These are phyloP conservation scores for Cyphomyrus plagiostoma DNA, from an alignment of 2,113 vertebrate genomes.

Conservation along the genomic window DNA sequence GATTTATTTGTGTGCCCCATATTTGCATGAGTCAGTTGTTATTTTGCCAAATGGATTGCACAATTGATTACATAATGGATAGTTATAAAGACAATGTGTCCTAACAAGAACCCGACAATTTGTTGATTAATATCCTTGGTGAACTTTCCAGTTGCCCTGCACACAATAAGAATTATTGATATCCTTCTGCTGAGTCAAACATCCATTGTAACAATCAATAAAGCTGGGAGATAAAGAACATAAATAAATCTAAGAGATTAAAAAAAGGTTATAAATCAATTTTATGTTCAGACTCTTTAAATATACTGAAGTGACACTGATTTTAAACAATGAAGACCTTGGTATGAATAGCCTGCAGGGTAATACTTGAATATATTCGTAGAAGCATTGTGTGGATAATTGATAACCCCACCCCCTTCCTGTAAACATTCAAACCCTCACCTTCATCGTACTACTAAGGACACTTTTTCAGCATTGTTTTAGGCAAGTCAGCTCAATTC, in stretches of 20 bases:
- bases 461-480: neutral
- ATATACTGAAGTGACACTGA: neutral
- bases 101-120: slow-evolving; percentile 29
- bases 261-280: neutral
- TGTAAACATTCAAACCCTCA: neutral
- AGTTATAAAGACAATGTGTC: slow-evolving; percentile 36
- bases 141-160: slow-evolving; percentile 37
- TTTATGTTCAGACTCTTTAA: neutral
- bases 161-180: slow-evolving; percentile 26
- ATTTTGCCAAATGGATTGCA: slow-evolving; percentile 37
- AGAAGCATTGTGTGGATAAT: neutral
- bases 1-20: slow-evolving; percentile 29
- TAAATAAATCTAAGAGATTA: neutral
- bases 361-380: slow-evolving; percentile 3
- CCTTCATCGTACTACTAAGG: neutral
- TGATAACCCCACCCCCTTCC: neutral
- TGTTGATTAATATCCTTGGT: slow-evolving; percentile 46
- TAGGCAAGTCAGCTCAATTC: neutral
- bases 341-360: neutral
- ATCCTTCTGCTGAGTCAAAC: slow-evolving; percentile 33
- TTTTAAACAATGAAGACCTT: slow-evolving; percentile 1
- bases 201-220: slow-evolving; percentile 31
- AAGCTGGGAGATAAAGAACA: neutral
- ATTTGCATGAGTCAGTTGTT: slow-evolving; percentile 36
- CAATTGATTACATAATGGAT: slow-evolving; percentile 44